Evolutionary conservation across 2,113 vertebrate species (phyloP).

Genomic region (Scopus umbretta): DNA sequence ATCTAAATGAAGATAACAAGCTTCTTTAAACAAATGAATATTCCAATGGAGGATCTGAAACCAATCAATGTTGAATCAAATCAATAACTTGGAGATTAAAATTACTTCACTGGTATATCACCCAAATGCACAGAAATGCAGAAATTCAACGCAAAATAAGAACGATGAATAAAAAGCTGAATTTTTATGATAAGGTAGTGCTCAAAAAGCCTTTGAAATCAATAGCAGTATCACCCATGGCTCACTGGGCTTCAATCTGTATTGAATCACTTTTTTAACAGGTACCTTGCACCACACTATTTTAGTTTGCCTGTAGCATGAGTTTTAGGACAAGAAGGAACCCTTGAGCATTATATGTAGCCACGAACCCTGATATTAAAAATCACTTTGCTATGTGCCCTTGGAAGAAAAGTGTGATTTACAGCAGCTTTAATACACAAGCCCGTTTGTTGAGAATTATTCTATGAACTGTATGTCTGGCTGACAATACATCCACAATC

Average conservation of each 20-base stretch:
- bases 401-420: not conserved
- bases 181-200: not conserved
- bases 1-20: not conserved
- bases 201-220: not conserved
- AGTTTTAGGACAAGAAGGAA: not conserved
- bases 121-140: not conserved
- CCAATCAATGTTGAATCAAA: not conserved
- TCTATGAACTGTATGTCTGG: not conserved
- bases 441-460: not conserved
- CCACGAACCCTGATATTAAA: not conserved
- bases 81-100: not conserved
- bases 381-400: not conserved
- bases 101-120: not conserved
- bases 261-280: not conserved
- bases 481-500: not conserved
- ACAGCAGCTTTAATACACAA: not conserved
- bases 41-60: not conserved
- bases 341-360: not conserved
- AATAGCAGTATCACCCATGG: not conserved
- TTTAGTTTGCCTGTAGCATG: not conserved
- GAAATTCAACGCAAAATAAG: not conserved
- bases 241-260: not conserved
- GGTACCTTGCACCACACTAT: not conserved
- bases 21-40: not conserved
- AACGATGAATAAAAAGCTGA: not conserved